These are phyloP conservation scores for Mormyrus proboscirostris DNA, from an alignment of 2,797 vertebrate genomes.

Conservation along the genomic window DNA sequence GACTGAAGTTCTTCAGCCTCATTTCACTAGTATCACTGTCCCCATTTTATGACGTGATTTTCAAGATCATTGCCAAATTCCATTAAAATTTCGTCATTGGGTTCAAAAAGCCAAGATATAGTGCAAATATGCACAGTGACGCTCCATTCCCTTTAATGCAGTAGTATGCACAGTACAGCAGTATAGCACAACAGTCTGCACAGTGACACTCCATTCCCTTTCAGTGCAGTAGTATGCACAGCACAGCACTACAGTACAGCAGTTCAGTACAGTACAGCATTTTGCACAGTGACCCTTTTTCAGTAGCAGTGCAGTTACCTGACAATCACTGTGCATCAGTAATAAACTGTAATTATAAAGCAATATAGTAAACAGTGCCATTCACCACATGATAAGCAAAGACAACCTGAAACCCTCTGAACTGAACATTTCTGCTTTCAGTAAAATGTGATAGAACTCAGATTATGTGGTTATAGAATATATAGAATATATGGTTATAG, in stretches of 20 bases:
- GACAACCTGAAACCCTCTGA: not conserved
- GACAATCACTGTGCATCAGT: not conserved
- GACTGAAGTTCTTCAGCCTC: not conserved
- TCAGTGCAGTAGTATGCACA: too few relatives aligned
- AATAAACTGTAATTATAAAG: not conserved
- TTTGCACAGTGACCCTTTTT: not conserved
- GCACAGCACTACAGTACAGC: too few relatives aligned
- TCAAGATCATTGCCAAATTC: not conserved
- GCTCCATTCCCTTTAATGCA: too few relatives aligned
- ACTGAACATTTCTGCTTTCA: not conserved
- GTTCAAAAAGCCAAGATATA: not conserved
- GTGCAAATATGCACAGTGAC: not conserved
- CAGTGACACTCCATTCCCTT: too few relatives aligned
- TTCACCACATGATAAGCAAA: not conserved
- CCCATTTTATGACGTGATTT: not conserved
- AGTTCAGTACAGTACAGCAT: not conserved
- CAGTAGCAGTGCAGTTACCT: not conserved
- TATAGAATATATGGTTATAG: too few relatives aligned
- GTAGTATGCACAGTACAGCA: too few relatives aligned
- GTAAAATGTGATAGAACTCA: not conserved
- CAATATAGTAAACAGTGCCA: not conserved
- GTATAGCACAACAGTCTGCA: too few relatives aligned
- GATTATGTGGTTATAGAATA: not conserved
- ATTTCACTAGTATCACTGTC: not conserved
- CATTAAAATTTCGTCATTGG: not conserved